Percentiles rank a stretch among this genome's conserved stretches.
phyloP scores from a whole-genome alignment of 2,797 vertebrate genomes.

The Gymnothorax javanicus region DNA sequence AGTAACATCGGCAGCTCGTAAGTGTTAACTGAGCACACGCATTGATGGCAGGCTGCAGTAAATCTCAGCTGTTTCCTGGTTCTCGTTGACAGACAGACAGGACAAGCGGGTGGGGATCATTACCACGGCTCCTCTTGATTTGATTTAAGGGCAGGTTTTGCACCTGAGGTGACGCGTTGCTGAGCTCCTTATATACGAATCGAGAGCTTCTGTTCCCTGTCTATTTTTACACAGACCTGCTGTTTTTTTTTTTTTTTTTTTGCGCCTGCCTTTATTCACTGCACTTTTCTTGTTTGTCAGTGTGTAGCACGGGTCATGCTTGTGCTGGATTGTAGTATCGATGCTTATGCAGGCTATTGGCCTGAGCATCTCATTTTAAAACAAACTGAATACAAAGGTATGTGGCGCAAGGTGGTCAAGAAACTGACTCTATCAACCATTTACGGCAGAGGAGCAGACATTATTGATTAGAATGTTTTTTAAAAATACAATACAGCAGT shows the following conservation, averaged over 20 bases:
- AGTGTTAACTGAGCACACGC: too few relatives aligned
- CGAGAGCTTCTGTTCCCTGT: slow-evolving; percentile 13
- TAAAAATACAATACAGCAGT: too few relatives aligned
- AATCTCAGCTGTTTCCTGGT: not conserved
- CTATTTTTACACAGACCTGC: slow-evolving; percentile 59
- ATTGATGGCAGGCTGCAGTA: not conserved
- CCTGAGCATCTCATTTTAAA: not conserved
- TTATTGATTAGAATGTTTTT: too few relatives aligned
- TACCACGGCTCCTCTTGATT: slow-evolving; percentile 39
- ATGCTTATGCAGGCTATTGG: not conserved
- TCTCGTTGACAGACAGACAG: not conserved
- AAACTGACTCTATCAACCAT: not conserved
- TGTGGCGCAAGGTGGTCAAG: not conserved
- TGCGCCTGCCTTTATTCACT: slow-evolving; percentile 36
- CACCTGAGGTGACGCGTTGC: slow-evolving; percentile 57
- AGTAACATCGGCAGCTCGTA: too few relatives aligned
- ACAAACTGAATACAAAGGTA: not conserved
- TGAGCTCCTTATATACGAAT: slow-evolving; percentile 20
- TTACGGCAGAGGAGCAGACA: too few relatives aligned
- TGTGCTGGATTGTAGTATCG: not conserved
- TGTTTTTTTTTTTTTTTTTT: slow-evolving; percentile 45
- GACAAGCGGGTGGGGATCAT: not conserved
- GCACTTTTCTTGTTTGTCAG: slow-evolving; percentile 23
- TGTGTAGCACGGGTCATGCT: not conserved
- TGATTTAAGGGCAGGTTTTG: slow-evolving; percentile 62